Conservation (phyloP, 2,888 invertebrate species). For the Eilema depressum region DNA sequence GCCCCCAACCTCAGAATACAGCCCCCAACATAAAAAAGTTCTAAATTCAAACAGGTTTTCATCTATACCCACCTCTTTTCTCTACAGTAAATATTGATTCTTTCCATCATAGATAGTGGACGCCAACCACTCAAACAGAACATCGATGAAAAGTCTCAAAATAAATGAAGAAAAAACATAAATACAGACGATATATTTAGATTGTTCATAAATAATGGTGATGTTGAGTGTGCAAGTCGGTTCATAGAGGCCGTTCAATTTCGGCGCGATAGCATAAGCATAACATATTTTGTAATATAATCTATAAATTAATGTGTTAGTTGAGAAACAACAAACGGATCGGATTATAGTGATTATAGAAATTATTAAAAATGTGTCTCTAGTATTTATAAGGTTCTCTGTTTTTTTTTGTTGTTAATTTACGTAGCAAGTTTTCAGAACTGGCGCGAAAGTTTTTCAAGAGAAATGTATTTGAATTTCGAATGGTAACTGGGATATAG, state of each 20-base stretch:
- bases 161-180: conserved; percentile 30
- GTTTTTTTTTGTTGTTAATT: not conserved
- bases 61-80: not conserved
- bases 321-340: conserved; percentile 19
- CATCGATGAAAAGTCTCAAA: conserved; percentile 18
- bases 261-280: conserved; percentile 39
- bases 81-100: not conserved
- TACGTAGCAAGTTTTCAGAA: not conserved
- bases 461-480: not conserved
- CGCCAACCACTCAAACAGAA: not conserved
- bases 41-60: not conserved
- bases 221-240: conserved; percentile 26
- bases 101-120: conserved; percentile 2
- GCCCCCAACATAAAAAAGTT: not conserved
- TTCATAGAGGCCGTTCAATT: conserved; percentile 37
- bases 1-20: too few species aligned
- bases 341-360: not conserved
- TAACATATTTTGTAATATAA: conserved; percentile 51
- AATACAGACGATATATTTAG: conserved; percentile 31
- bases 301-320: conserved; percentile 48
- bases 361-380: not conserved
- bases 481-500: not conserved
- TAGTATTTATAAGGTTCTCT: too few species aligned
- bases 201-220: conserved; percentile 39
- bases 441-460: not conserved